Evolutionary conservation across 2,888 invertebrate species (phyloP).

Genomic region (Ichneumoninae sp.): DNA sequence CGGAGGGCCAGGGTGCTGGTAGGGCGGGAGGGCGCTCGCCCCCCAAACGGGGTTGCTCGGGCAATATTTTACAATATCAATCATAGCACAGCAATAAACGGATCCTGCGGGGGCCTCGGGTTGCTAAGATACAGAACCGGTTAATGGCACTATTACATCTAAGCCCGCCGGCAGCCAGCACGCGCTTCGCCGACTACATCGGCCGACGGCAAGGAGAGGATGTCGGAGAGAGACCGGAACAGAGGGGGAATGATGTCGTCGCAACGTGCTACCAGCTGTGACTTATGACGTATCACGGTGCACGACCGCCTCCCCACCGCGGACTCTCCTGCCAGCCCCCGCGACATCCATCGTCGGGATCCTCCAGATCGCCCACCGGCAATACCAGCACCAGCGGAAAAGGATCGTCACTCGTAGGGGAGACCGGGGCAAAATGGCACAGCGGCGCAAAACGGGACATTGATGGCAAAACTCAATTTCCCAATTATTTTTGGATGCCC

Average conservation of each 20-base stretch:
- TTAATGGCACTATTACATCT: constrained; percentile 81
- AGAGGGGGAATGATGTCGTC: constrained; percentile 77
- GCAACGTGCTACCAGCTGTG: constrained; percentile 83
- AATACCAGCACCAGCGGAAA: not conserved
- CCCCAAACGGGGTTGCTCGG: constrained; percentile 44
- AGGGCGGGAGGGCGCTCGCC: not conserved
- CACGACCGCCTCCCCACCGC: constrained; percentile 67
- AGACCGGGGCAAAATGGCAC: too few relatives aligned
- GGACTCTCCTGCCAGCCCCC: constrained; percentile 4
- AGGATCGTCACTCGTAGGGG: not conserved
- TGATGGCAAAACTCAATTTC: too few relatives aligned
- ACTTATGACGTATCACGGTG: constrained; percentile 81
- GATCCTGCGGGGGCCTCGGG: constrained; percentile 70
- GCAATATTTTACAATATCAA: constrained; percentile 81
- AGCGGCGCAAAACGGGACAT: too few relatives aligned
- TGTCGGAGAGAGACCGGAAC: constrained; percentile 27
- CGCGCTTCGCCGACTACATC: constrained; percentile 67
- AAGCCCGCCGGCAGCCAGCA: constrained; percentile 65
- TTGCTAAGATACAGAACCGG: constrained; percentile 82
- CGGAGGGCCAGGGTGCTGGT: constrained; percentile 18
- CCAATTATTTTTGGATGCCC: too few relatives aligned
- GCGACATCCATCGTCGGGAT: constrained; percentile 2
- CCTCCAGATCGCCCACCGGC: not conserved
- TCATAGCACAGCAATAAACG: constrained; percentile 80
- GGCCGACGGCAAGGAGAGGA: constrained; percentile 44